Conservation (phyloP, 2,797 vertebrate genomes). For the Gallinago nigripennis region DNA sequence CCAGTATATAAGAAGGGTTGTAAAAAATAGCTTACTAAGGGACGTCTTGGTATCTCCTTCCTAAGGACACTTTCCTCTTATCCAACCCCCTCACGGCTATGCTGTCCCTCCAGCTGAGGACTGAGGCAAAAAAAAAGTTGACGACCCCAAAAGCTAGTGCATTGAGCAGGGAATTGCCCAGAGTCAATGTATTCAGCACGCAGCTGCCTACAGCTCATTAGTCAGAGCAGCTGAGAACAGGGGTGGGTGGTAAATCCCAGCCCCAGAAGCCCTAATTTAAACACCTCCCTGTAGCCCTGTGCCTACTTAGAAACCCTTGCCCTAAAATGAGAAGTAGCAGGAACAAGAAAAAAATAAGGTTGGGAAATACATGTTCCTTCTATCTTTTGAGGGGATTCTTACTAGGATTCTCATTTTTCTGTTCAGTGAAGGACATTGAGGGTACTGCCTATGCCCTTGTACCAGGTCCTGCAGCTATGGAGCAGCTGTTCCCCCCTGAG, state of each 20-base stretch:
- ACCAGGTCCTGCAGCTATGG: background rate
- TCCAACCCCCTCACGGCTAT: background rate
- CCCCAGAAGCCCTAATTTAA: constrained; percentile 5
- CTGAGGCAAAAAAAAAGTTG: background rate
- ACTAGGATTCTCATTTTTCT: background rate
- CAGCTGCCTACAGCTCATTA: constrained; percentile 19
- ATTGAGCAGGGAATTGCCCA: background rate
- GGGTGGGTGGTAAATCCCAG: constrained; percentile 41
- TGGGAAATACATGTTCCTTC: background rate
- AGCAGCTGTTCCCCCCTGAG: background rate
- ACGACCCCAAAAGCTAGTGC: background rate
- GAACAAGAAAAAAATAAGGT: background rate
- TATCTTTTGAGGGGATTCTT: background rate
- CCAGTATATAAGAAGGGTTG: background rate
- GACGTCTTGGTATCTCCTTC: background rate
- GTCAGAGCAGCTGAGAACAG: constrained; percentile 21
- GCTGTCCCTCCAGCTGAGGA: background rate
- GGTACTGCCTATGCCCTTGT: background rate
- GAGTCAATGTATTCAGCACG: background rate
- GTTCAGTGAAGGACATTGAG: background rate
- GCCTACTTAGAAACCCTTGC: background rate
- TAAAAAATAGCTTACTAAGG: background rate
- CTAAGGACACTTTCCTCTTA: background rate
- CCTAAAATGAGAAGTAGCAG: background rate
- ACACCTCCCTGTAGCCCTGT: background rate